Conservation (phyloP, 2,888 invertebrate genomes). For the Brenthis hecate region DNA sequence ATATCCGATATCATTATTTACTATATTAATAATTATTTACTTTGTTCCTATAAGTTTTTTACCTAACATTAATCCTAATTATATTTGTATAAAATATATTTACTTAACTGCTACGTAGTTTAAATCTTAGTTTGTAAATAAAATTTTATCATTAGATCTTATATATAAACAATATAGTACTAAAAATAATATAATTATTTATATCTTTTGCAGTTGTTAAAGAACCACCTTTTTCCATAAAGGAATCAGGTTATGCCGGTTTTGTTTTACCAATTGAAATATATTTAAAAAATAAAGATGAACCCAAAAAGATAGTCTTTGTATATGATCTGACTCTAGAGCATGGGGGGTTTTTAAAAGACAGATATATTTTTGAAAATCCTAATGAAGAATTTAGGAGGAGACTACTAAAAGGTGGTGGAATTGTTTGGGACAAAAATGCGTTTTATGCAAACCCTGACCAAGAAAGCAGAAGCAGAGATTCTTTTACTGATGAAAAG, state of each 20-base stretch:
- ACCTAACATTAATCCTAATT: no score
- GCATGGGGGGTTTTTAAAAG: slow-evolving; percentile 87
- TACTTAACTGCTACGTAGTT: no score
- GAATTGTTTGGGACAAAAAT: slow-evolving; percentile 76
- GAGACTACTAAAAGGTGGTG: slow-evolving; percentile 94
- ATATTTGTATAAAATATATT: no score
- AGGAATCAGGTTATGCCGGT: slow-evolving; percentile 98
- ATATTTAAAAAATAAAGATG: slow-evolving; percentile 93
- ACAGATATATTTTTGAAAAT: slow-evolving; percentile 92
- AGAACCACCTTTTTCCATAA: slow-evolving; percentile 94
- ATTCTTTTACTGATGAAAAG: slow-evolving; percentile 82
- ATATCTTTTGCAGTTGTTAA: slow-evolving; percentile 87
- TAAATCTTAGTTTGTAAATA: no score
- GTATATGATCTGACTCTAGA: slow-evolving; percentile 93
- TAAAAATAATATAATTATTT: slow-evolving; percentile 2
- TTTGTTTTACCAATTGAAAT: slow-evolving; percentile 95
- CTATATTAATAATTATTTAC: no score
- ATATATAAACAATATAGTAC: neutral
- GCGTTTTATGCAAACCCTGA: slow-evolving; percentile 76
- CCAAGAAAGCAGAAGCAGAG: slow-evolving; percentile 81
- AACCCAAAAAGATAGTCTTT: slow-evolving; percentile 92
- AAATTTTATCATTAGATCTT: neutral
- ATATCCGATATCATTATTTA: no score
- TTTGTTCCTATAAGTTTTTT: no score
- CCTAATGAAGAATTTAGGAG: slow-evolving; percentile 94